phyloP scores from a whole-genome alignment of 2,888 invertebrate genomes.

The Sisyra terminalis region DNA sequence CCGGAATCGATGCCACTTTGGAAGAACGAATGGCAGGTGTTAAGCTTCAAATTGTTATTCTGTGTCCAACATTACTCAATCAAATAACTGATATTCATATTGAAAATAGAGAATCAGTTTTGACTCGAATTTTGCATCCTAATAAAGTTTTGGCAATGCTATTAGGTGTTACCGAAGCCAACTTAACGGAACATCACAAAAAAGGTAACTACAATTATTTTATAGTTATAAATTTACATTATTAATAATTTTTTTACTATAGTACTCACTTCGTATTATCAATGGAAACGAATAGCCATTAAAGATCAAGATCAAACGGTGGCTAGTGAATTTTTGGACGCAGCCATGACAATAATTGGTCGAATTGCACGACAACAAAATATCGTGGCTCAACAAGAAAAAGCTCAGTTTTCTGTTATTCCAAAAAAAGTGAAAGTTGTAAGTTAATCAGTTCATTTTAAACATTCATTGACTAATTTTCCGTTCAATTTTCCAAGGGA shows the following conservation, averaged over 20 bases:
- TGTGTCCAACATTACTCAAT: slow-evolving; percentile 59
- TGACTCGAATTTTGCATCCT: slow-evolving; percentile 42
- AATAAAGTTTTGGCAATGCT: slow-evolving; percentile 67
- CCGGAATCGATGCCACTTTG: slow-evolving; percentile 31
- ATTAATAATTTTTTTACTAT: slow-evolving; percentile 15
- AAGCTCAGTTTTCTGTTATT: slow-evolving; percentile 52
- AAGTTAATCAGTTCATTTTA: slow-evolving; percentile 20
- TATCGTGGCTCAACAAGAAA: slow-evolving; percentile 24
- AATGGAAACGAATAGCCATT: slow-evolving; percentile 66
- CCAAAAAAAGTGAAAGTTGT: slow-evolving; percentile 65
- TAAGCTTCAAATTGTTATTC: slow-evolving; percentile 61
- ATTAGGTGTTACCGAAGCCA: slow-evolving; percentile 58
- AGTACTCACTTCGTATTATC: slow-evolving; percentile 54
- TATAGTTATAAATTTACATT: neutral
- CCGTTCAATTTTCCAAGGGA: slow-evolving; percentile 37
- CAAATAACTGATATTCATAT: slow-evolving; percentile 37
- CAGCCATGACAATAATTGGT: slow-evolving; percentile 63
- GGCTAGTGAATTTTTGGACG: slow-evolving; percentile 68
- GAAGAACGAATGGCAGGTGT: slow-evolving; percentile 42
- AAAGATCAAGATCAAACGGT: slow-evolving; percentile 69
- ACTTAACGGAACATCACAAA: slow-evolving; percentile 50
- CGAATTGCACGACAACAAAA: slow-evolving; percentile 29
- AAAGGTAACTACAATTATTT: slow-evolving; percentile 39
- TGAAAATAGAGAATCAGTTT: slow-evolving; percentile 23
- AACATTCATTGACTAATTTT: slow-evolving; percentile 5